Conservation (phyloP, 2,888 invertebrate genomes). For the Leptopterna dolabrata region DNA sequence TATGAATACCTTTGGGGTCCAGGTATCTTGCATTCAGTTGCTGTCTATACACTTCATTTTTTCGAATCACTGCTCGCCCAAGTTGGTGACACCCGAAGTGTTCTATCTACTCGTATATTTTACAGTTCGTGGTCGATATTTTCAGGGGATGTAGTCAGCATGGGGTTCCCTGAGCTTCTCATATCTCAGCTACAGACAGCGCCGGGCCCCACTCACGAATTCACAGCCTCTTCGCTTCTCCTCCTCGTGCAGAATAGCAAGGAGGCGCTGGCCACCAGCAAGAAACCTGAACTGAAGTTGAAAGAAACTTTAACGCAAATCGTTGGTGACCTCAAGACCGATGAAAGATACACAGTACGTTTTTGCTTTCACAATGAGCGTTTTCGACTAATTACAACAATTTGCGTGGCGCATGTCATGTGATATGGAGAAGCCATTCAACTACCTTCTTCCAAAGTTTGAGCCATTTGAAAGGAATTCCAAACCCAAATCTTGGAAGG, state of each 20-base stretch:
- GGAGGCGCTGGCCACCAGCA: slow-evolving; percentile 67
- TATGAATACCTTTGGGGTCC: no score
- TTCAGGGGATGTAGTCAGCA: slow-evolving; percentile 61
- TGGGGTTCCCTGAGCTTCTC: slow-evolving; percentile 62
- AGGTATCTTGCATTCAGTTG: no score
- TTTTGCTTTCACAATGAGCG: neutral
- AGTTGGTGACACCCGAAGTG: no score
- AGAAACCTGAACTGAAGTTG: slow-evolving; percentile 67
- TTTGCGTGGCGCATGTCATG: no score
- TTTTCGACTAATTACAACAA: no score
- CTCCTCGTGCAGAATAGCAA: slow-evolving; percentile 68
- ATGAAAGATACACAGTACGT: slow-evolving; percentile 67
- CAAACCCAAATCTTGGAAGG: no score
- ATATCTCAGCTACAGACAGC: slow-evolving; percentile 60
- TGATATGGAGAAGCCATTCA: no score
- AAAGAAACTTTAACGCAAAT: slow-evolving; percentile 67
- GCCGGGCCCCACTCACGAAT: slow-evolving; percentile 68
- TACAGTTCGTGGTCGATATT: neutral
- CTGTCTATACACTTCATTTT: no score
- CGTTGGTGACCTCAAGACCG: slow-evolving; percentile 66
- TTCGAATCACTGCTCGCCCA: no score
- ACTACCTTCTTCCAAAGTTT: no score
- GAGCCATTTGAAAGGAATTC: no score
- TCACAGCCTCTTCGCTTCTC: slow-evolving; percentile 69
- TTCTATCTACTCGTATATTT: neutral